Percentiles rank a stretch among this genome's conserved stretches.
phyloP scores from a whole-genome alignment of 2,113 vertebrate genomes.

The Sapajus apella region DNA sequence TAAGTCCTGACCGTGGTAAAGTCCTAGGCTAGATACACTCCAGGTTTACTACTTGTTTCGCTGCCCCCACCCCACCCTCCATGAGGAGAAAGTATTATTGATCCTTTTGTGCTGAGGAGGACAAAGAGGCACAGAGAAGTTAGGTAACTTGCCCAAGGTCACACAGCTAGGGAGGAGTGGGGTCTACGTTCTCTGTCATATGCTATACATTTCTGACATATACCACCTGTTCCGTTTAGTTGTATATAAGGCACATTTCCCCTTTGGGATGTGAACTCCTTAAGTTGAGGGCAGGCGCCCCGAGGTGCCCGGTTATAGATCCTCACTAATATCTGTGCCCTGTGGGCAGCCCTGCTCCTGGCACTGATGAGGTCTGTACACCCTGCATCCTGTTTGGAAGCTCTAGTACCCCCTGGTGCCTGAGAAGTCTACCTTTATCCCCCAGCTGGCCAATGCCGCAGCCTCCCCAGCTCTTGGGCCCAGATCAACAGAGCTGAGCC shows the following conservation, averaged over 20 bases:
- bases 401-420: neutral
- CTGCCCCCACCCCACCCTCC: too few species aligned
- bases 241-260: neutral
- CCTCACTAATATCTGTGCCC: neutral
- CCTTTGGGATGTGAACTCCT: neutral
- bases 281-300: neutral
- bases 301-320: neutral
- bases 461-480: neutral
- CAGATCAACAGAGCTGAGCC: neutral
- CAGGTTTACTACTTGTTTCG: neutral
- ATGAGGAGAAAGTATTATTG: neutral
- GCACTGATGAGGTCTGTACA: neutral
- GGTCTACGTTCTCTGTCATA: neutral
- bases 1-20: neutral
- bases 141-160: neutral
- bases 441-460: accelerated
- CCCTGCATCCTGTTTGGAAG: too few species aligned
- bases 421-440: neutral
- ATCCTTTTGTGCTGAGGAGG: neutral
- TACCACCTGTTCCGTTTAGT: neutral
- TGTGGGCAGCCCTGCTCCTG: neutral
- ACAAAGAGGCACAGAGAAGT: neutral
- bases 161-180: neutral
- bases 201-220: neutral
- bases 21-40: neutral